Conservation (phyloP, 92 coral and sea anemone species). For the Galaxea fascicularis region DNA sequence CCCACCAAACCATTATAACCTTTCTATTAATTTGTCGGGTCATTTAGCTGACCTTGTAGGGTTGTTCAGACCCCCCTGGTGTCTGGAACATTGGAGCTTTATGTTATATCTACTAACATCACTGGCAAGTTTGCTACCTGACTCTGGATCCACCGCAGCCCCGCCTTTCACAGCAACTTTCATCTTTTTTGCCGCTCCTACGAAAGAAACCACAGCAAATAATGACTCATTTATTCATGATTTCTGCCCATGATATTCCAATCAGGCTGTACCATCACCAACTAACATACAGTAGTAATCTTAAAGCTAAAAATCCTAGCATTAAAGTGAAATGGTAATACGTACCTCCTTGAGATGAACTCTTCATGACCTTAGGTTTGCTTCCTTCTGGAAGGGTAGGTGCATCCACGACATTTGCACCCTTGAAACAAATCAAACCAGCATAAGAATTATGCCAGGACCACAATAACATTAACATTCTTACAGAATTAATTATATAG, state of each 20-base stretch:
- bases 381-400: constrained; percentile 60
- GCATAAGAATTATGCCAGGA: background rate
- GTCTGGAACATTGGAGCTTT: too few relatives aligned
- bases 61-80: too few relatives aligned
- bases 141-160: constrained; percentile 97
- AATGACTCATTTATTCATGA: background rate
- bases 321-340: background rate
- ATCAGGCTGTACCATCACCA: too few relatives aligned
- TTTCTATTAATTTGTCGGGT: too few relatives aligned
- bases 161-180: constrained; percentile 98
- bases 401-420: constrained; percentile 72
- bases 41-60: too few relatives aligned
- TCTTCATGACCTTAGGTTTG: constrained; percentile 52
- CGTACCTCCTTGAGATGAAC: constrained; percentile 41
- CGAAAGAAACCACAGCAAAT: background rate
- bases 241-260: too few relatives aligned
- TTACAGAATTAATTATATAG: background rate
- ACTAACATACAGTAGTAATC: background rate
- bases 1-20: too few relatives aligned
- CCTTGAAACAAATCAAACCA: constrained; percentile 42
- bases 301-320: background rate
- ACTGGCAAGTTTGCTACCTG: constrained; percentile 67
- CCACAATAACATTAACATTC: background rate
- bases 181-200: constrained; percentile 74
- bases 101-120: too few relatives aligned